Percentiles rank a stretch among this genome's conserved stretches.
Conservation (phyloP, 2,888 invertebrate species). For the Portevinia maculata region DNA sequence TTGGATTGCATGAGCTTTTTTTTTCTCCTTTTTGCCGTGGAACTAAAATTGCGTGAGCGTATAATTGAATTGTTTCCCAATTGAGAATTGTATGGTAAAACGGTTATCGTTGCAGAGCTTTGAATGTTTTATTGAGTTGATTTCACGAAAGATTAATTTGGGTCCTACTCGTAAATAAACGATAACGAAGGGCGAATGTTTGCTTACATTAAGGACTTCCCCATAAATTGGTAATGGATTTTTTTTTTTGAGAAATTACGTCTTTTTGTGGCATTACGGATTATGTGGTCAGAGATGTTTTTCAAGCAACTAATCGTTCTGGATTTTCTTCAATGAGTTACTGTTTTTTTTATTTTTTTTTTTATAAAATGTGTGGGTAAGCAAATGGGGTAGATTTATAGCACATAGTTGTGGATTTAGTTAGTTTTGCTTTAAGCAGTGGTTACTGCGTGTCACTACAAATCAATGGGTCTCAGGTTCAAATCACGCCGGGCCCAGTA, state of each 20-base stretch:
- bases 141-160: constrained; percentile 13
- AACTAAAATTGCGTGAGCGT: constrained; percentile 13
- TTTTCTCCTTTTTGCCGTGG: constrained; percentile 1
- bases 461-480: too few species aligned
- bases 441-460: too few species aligned
- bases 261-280: background rate
- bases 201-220: background rate
- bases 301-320: too few species aligned
- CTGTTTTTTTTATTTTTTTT: too few species aligned
- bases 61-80: constrained; percentile 24
- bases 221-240: constrained; percentile 1
- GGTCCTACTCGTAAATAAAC: constrained; percentile 7
- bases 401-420: too few species aligned
- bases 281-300: too few species aligned
- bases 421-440: too few species aligned
- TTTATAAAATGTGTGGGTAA: too few species aligned
- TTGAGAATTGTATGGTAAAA: background rate
- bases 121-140: constrained; percentile 15
- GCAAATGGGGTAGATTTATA: too few species aligned
- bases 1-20: constrained; percentile 18
- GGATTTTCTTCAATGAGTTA: too few species aligned
- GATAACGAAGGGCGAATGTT: too few species aligned
- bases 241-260: background rate
- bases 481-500: too few species aligned
- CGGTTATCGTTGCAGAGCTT: background rate